Percentiles rank a stretch among this genome's conserved stretches.
Conservation (phyloP, 2,888 invertebrate species). For the Pyrocoelia pectoralis region DNA sequence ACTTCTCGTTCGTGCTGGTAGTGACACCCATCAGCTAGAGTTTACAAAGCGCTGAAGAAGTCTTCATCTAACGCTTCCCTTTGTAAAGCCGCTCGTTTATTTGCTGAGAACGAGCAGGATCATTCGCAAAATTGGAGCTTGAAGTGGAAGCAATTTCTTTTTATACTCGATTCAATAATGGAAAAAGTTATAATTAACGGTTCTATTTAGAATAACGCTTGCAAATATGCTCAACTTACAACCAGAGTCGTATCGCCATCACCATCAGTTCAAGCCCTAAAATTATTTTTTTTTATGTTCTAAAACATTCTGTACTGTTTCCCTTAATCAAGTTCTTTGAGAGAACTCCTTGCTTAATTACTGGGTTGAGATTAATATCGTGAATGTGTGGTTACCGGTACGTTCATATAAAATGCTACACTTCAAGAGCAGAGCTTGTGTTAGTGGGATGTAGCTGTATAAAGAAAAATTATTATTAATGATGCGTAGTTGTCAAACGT, state of each 20-base stretch:
- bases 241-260: background rate
- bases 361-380: no score
- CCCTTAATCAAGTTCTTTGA: no score
- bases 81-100: slow-evolving; percentile 51
- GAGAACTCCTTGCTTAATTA: no score
- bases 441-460: no score
- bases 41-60: slow-evolving; percentile 51
- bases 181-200: slow-evolving; percentile 54
- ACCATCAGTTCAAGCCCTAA: background rate
- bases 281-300: background rate
- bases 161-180: slow-evolving; percentile 51
- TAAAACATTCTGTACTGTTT: no score
- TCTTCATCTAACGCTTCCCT: slow-evolving; percentile 47
- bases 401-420: no score
- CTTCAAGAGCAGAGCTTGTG: no score
- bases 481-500: no score
- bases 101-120: slow-evolving; percentile 48
- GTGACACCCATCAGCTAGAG: slow-evolving; percentile 52
- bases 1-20: slow-evolving; percentile 43
- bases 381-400: no score
- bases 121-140: slow-evolving; percentile 51
- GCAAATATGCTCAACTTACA: slow-evolving; percentile 15
- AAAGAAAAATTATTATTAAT: no score
- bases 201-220: slow-evolving; percentile 38
- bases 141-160: slow-evolving; percentile 53